Evolutionary conservation across 2,113 vertebrate genomes (phyloP).

Genomic region (Vanacampus margaritifer): DNA sequence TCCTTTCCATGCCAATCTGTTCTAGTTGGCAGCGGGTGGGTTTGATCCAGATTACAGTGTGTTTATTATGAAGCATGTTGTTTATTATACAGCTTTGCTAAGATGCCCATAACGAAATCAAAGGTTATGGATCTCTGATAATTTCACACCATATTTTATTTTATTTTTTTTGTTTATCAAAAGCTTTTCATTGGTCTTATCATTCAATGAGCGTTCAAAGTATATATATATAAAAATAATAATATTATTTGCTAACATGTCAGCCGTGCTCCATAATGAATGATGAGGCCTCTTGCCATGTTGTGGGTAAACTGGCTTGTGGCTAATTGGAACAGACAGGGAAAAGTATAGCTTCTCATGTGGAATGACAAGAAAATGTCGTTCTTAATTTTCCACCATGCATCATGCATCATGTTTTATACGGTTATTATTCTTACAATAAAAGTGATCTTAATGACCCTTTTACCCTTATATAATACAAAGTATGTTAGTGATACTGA

Average conservation of each 20-base stretch:
- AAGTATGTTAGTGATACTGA: neutral
- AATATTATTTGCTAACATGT: constrained; percentile 7
- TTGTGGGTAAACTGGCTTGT: constrained; percentile 8
- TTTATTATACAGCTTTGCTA: constrained; percentile 60
- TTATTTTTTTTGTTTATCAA: neutral
- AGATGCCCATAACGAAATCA: constrained; percentile 22
- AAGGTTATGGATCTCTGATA: neutral
- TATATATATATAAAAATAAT: neutral
- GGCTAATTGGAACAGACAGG: constrained; percentile 30
- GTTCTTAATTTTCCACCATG: no score
- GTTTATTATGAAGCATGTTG: constrained; percentile 49
- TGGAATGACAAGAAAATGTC: neutral
- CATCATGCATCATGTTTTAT: neutral
- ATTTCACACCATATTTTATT: neutral
- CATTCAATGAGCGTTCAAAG: neutral
- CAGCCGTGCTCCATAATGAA: constrained; percentile 1
- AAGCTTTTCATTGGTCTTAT: neutral
- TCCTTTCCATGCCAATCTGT: constrained; percentile 54
- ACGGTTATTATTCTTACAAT: neutral
- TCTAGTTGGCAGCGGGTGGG: constrained; percentile 45
- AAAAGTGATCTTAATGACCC: neutral
- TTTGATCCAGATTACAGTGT: constrained; percentile 63
- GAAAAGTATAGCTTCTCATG: constrained; percentile 21
- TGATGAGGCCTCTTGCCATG: constrained; percentile 18
- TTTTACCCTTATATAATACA: no score